Base-by-base conservation (phyloP, 2,113 vertebrate species). In the Serranochromis macrocephalus region DNA sequence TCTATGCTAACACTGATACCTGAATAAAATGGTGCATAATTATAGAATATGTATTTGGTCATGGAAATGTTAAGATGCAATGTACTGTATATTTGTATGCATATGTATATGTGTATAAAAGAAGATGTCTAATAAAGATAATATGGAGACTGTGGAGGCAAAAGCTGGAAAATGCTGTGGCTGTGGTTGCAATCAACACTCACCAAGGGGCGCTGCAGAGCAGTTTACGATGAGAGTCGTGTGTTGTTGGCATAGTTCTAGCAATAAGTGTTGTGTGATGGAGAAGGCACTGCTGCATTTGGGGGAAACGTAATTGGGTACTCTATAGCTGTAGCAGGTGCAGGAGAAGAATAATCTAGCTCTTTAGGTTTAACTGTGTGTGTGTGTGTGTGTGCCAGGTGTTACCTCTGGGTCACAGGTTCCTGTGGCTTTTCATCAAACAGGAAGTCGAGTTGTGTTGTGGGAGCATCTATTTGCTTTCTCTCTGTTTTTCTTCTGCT, bases 41-140 rank as follows among this genome's bases (percentile, higher is more conserved):
- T 89, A 85, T 49, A 82, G 7, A 78, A 51, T 87, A 80, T 11
- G 38, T 90, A 89, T 92, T 80, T 90, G 84, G 89, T 87, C 92
- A 90, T 93, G 88, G 79, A 86, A 83, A 89, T 85, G 40, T 57
- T 66, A 80, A 88, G 66, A 66, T 89, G 87, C 83, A 79, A 81
- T 83, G 79, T 90, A 88, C 81, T 95, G 84, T 93, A 92, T 88
- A 94, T 94, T 91, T 94, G 84, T 94, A 91, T 94, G 88, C 85
- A 90, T 93, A 90, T 94, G 90, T 93, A 87, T 91, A 93, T 92
- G 88, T 93, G 86, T 93, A 90, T 88, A 90, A 89, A 88, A 90
- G 14, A 85, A 42, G 33, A 63, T 2, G 29, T 84, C 61, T 84
- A 95, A 92, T 94, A 93, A 96, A 95, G 84, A 86, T 58, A 24